Evolutionary conservation across 2,888 invertebrate genomes (phyloP), one percentile per base, ranked within the genome.

Genomic region (Cantharis flavilabris): DNA sequence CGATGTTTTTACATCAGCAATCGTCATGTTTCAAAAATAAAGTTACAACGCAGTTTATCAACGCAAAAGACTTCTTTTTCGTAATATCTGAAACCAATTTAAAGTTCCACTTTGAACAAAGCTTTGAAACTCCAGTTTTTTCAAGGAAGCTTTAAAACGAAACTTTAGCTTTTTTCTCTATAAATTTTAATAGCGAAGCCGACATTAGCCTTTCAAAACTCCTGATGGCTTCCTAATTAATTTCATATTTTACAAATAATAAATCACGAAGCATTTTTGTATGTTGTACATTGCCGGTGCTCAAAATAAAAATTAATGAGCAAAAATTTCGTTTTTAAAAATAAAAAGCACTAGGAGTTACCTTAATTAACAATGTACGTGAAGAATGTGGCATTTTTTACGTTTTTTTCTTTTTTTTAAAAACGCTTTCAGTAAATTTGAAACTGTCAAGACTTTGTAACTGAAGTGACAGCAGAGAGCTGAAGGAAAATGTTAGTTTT

Each of bases 401-500:
- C 14, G 20, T 26, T 67, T 20, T 67, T 14, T 4, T 1, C 9
- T 67, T 67, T 26, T 23, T 64, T 20, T 18, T 20, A 26, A 26
- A 16, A 64, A 64, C 64, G 64, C 3, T 18, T 67, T 18, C 65
- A 9, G 23, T 23, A 67, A 26, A 64, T 18, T 64, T 64, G 64
- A 64, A 64, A 72, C 30, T 33, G 76, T 72, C 76, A 71, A 71
- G 76, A 70, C 26, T 67, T 73, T 49, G 69, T 70, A 26, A 49
- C 70, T 73, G 76, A 76, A 75, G 72, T 76, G 76, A 76, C 76
- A 76, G 76, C 62, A 62, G 72, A 23, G 26, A 63, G 62, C 64
- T 63, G 20, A 30, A 72, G 16, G 28, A 73, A 65, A 73, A 73
- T 65, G 73, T 73, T 76, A 73, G 71, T 76, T 76, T 70, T 73